Percentiles rank a stretch among this genome's conserved stretches.
Conservation (phyloP, 2,797 vertebrate genomes). For the Ispidina lecontei region DNA sequence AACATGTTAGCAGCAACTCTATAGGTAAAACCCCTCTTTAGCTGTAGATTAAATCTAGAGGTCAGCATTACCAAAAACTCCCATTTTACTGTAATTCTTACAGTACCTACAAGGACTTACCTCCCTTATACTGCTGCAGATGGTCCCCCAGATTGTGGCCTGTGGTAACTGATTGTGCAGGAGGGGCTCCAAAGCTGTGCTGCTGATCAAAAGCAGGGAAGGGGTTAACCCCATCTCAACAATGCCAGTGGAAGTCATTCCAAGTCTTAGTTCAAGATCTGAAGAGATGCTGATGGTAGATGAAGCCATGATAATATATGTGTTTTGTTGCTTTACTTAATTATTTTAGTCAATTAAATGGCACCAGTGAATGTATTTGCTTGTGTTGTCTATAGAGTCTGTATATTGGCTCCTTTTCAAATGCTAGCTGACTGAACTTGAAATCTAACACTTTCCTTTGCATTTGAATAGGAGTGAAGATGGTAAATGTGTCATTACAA, state of each 20-base stretch:
- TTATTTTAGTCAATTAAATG: neutral
- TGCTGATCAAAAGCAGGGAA: neutral
- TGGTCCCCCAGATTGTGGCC: neutral
- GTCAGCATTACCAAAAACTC: neutral
- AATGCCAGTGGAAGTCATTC: neutral
- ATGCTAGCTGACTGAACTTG: neutral
- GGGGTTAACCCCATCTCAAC: neutral
- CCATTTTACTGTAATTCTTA: neutral
- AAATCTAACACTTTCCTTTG: neutral
- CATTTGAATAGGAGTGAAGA: neutral
- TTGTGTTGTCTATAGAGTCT: neutral
- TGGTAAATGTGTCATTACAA: neutral
- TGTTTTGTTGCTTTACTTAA: neutral
- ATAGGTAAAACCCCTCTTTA: neutral
- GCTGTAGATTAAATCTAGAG: neutral
- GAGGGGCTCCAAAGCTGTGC: neutral
- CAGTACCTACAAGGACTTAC: neutral
- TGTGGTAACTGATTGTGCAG: neutral
- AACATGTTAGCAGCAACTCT: neutral
- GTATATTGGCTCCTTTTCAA: neutral
- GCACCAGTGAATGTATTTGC: neutral
- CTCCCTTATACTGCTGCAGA: neutral
- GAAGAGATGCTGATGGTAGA: neutral
- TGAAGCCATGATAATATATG: neutral
- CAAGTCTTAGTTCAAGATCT: neutral